Evolutionary conservation across 2,113 vertebrate genomes (phyloP).

Genomic region (Himantopus leucocephalus): DNA sequence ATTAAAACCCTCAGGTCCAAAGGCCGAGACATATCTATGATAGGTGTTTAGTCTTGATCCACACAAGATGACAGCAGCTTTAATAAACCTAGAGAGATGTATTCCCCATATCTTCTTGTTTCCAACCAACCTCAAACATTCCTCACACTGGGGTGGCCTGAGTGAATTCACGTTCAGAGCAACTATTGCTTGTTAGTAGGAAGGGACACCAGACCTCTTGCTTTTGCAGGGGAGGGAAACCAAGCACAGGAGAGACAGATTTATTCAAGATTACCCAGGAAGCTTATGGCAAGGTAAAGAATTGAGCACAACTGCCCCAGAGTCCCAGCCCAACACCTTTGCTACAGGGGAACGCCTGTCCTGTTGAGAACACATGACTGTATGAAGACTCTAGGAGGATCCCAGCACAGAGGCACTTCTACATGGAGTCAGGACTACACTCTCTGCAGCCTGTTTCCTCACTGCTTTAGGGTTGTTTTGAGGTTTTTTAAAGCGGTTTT

Average conservation of each 20-base stretch:
- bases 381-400: background rate
- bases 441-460: background rate
- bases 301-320: background rate
- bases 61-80: rapidly evolving
- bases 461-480: background rate
- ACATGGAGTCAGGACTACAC: background rate
- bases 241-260: background rate
- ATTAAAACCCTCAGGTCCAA: background rate
- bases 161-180: background rate
- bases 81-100: background rate
- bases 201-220: too few species aligned
- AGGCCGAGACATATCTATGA: rapidly evolving
- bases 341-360: too few species aligned
- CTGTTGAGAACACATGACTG: background rate
- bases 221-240: background rate
- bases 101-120: background rate
- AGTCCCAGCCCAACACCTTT: background rate
- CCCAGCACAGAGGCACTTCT: background rate
- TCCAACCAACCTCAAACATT: background rate
- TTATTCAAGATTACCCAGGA: background rate
- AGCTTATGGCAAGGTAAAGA: background rate
- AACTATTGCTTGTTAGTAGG: background rate
- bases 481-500: background rate
- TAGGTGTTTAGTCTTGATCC: background rate
- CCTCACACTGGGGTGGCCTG: too few species aligned